Evolutionary conservation across 1,140 invertebrate genomes (phyloP).

Genomic region (Goniozus legneri): DNA sequence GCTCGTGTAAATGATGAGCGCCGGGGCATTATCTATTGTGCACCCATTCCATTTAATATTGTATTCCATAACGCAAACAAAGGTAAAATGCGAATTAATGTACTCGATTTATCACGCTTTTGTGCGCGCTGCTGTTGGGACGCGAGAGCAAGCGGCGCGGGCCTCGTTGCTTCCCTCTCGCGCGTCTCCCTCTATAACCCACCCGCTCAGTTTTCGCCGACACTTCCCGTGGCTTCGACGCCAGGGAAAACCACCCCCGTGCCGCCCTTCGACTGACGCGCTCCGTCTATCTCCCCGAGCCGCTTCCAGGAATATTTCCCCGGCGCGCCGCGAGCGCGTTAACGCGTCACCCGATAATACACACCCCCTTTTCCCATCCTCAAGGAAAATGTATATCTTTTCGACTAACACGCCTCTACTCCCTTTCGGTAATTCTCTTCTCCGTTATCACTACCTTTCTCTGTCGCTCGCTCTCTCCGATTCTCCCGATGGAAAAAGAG

Average conservation of each 20-base stretch:
- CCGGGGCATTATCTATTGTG: slow-evolving; percentile 54
- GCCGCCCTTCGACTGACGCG: too few relatives aligned
- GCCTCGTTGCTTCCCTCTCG: slow-evolving; percentile 18
- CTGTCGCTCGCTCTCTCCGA: too few relatives aligned
- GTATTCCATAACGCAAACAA: slow-evolving; percentile 54
- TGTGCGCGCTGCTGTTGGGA: slow-evolving; percentile 44
- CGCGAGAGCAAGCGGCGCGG: slow-evolving; percentile 26
- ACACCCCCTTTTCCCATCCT: too few relatives aligned
- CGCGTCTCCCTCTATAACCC: slow-evolving; percentile 6
- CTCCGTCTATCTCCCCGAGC: background rate
- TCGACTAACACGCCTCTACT: too few relatives aligned
- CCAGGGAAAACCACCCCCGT: slow-evolving; percentile 8
- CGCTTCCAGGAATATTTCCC: too few relatives aligned
- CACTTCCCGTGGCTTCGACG: slow-evolving; percentile 39
- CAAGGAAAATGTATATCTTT: too few relatives aligned
- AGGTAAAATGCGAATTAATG: slow-evolving; percentile 56
- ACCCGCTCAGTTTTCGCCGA: slow-evolving; percentile 12
- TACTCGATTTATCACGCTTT: slow-evolving; percentile 55
- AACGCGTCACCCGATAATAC: too few relatives aligned
- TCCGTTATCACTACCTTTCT: too few relatives aligned
- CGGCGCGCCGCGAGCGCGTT: too few relatives aligned
- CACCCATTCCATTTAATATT: slow-evolving; percentile 55
- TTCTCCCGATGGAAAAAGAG: too few relatives aligned
- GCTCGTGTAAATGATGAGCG: slow-evolving; percentile 50
- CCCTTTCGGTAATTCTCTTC: too few relatives aligned